Evolutionary conservation across 2,113 vertebrate genomes (phyloP), one percentile per base, ranked within the genome.

Genomic region (Bufo gargarizans): DNA sequence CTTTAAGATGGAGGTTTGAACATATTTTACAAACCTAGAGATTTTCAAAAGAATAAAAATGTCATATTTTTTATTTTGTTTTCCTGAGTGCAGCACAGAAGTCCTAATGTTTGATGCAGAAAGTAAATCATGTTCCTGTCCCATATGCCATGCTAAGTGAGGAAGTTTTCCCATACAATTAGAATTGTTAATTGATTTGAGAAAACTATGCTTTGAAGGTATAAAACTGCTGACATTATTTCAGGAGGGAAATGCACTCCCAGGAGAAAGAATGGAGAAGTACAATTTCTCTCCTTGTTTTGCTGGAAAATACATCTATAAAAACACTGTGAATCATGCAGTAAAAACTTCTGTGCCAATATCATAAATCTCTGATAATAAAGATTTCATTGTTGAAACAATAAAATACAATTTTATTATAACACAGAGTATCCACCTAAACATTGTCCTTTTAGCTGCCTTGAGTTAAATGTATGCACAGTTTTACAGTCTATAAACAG

Each of bases 401-500:
- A 97, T 98, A 98, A 98, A 99, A 97, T 97, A 97, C 95, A 96
- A 96, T 97, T 97, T 97, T 95, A 96, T 97, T 95, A 96, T 98
- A 96, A 97, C 97, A 96, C 96, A 96, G 96, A 96, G 96, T 98
- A 99, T 97, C 96, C 97, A 97, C 98, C 97, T 98, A 98, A 99
- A 98, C 96, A 98, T 96, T 98, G 97, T 98, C 96, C 97, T 99
- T 98, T 98, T 96, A 96, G 97, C 96, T 98, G 97, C 97, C 97
- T 97, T 96, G 95, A 96, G 97, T 98, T 98, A 99, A 98, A 99
- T 96, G 96, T 96, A 97, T 98, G 97, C 97, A 96, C 94, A 96
- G 95, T 97, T 98, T 99, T 99, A 99, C 97, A 98, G 98, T 99
- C 98, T 97, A 99, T 99, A 99, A 99, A 99, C 97, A 98, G 95